phyloP scores from a whole-genome alignment of 2,113 vertebrate species.

The Alethe diademata region DNA sequence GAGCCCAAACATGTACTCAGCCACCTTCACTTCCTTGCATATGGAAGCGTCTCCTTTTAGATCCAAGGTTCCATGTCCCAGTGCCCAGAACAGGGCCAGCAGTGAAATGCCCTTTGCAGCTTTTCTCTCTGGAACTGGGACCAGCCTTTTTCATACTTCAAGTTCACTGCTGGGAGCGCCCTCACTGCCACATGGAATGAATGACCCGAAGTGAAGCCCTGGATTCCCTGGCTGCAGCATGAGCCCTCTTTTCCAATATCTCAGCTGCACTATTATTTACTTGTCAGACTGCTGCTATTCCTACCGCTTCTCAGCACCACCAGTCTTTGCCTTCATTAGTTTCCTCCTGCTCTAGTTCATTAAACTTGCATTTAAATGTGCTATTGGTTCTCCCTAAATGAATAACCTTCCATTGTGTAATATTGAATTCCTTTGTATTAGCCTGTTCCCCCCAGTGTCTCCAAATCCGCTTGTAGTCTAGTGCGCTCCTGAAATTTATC shows the following conservation, averaged over 20 bases:
- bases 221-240: not conserved
- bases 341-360: constrained; percentile 18
- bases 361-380: constrained; percentile 42
- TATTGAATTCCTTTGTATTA: constrained; percentile 25
- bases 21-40: not conserved
- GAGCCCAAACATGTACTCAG: not conserved
- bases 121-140: not conserved
- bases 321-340: not conserved
- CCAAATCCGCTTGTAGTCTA: constrained; percentile 50
- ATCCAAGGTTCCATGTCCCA: not conserved
- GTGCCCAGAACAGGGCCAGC: not conserved
- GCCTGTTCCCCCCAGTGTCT: not conserved
- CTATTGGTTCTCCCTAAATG: constrained; percentile 11
- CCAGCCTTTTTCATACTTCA: not conserved
- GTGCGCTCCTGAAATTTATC: constrained; percentile 55
- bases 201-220: rapidly evolving
- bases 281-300: not conserved
- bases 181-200: not conserved
- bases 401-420: constrained; percentile 49
- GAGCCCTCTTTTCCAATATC: not conserved
- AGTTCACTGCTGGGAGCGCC: not conserved
- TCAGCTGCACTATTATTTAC: not conserved
- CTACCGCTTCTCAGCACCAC: not conserved
- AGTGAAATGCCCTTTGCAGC: not conserved
- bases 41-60: not conserved